A percentile compares a stretch with the other conserved stretches of the same genome.
These are phyloP conservation scores for Apotomis turbidana DNA, from an alignment of 2,888 invertebrate species.

Conservation along the genomic window DNA sequence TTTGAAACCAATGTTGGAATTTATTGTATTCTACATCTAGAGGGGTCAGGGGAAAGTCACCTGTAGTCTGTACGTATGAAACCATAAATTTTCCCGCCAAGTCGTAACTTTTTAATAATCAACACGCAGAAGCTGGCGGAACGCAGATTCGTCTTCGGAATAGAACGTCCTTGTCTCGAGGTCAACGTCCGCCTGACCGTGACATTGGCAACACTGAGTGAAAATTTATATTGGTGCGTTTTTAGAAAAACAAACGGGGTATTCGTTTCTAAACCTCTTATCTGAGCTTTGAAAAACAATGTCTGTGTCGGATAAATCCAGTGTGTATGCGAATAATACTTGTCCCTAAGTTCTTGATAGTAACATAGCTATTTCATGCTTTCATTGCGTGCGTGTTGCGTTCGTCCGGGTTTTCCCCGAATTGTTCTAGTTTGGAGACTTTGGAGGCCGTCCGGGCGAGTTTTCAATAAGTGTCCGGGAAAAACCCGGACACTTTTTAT, in stretches of 20 bases:
- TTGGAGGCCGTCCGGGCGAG: no score
- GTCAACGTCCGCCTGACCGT: conserved; percentile 48
- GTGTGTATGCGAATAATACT: no score
- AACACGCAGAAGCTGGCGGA: background rate
- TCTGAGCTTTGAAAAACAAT: background rate
- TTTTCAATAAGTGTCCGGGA: no score
- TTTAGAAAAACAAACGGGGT: conserved; percentile 17
- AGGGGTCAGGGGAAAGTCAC: background rate
- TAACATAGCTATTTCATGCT: no score
- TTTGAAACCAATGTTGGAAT: no score
- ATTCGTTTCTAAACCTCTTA: background rate
- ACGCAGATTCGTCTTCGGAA: conserved; percentile 45
- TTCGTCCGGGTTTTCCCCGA: no score
- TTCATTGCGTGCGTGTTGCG: no score
- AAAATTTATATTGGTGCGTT: conserved; percentile 9
- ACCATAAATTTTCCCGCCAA: conserved; percentile 40
- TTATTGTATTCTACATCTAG: no score
- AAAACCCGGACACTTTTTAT: no score
- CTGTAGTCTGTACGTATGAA: background rate
- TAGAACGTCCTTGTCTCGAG: conserved; percentile 63
- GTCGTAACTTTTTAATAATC: conserved; percentile 37
- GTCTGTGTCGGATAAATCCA: background rate
- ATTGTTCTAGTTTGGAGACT: no score
- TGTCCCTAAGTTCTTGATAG: no score
- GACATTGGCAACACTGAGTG: conserved; percentile 42